Conservation (phyloP, 2,888 invertebrate genomes). For the Hipparchia sbordonii region DNA sequence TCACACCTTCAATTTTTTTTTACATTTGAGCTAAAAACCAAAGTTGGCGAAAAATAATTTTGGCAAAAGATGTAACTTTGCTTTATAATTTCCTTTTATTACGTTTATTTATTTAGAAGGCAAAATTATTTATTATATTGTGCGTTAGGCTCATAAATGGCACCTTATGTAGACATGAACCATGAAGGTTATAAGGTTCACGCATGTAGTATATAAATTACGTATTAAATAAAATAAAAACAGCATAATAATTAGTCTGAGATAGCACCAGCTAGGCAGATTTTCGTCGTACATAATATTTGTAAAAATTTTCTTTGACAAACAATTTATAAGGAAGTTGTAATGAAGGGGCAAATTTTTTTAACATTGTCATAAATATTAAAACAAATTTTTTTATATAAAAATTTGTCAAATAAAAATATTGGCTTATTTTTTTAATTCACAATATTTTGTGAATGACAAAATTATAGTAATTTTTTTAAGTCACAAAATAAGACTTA, state of each 20-base stretch:
- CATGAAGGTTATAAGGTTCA: too few species aligned
- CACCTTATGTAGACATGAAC: not conserved
- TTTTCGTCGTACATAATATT: not conserved
- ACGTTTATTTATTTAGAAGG: too few species aligned
- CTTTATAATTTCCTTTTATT: too few species aligned
- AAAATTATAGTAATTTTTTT: not conserved
- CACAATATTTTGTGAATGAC: not conserved
- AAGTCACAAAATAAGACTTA: not conserved
- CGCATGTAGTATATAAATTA: too few species aligned
- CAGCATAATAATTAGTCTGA: not conserved
- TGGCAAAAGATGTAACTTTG: too few species aligned
- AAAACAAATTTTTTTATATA: too few species aligned
- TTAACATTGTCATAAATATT: not conserved
- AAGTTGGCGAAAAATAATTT: too few species aligned
- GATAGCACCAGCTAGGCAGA: not conserved
- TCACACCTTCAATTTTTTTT: too few species aligned
- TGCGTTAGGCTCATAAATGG: conserved; percentile 5
- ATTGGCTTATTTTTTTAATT: too few species aligned
- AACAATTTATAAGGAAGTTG: not conserved
- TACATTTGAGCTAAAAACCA: too few species aligned
- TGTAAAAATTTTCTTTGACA: not conserved
- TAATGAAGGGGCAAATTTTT: not conserved
- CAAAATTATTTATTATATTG: not conserved
- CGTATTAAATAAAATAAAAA: not conserved
- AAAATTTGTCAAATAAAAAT: too few species aligned